Evolutionary conservation across 2,797 vertebrate species (phyloP).

Genomic region (Argyrosomus regius): DNA sequence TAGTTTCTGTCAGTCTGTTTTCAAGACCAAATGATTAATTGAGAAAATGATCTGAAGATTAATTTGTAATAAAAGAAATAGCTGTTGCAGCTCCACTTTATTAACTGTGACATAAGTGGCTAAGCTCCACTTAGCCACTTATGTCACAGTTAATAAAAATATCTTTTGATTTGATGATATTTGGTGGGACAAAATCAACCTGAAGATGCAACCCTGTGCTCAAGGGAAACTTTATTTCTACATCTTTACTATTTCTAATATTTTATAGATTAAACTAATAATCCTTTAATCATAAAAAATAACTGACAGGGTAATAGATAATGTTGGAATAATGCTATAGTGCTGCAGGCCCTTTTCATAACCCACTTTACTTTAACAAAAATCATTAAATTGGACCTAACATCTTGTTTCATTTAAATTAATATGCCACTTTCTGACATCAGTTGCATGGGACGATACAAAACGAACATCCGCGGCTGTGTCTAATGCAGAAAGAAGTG

Average conservation of each 20-base stretch:
- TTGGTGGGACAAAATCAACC: neutral
- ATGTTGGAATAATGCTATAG: neutral
- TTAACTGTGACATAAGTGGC: too few species aligned
- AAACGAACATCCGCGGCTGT: neutral
- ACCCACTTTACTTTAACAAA: neutral
- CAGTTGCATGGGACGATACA: too few species aligned
- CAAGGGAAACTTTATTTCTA: neutral
- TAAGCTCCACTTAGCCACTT: neutral
- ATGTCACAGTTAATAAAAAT: neutral
- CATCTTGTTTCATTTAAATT: neutral
- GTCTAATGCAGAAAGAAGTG: neutral
- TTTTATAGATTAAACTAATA: too few species aligned
- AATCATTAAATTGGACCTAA: too few species aligned
- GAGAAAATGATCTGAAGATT: neutral
- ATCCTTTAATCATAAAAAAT: neutral
- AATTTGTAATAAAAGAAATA: neutral
- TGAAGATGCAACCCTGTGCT: neutral
- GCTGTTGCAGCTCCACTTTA: neutral
- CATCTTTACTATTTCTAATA: neutral
- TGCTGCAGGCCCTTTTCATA: neutral
- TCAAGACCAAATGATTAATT: neutral
- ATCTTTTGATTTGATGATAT: neutral
- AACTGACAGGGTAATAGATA: neutral
- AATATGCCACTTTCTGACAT: too few species aligned
- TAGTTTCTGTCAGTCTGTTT: neutral